Evolutionary conservation across 2,888 invertebrate species (phyloP).

Genomic region (Heterodera filipjevi): DNA sequence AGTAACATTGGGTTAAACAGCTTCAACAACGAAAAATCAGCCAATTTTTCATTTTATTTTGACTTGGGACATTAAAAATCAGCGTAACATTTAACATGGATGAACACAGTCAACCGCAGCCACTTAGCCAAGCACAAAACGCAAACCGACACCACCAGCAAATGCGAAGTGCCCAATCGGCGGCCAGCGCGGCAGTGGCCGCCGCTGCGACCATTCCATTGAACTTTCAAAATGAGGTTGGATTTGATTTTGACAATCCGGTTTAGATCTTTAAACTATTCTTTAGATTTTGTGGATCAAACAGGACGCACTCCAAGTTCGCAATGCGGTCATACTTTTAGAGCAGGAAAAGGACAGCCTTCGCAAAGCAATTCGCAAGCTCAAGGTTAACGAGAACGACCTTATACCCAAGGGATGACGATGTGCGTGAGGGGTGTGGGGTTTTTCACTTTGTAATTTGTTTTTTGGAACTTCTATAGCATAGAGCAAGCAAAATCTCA

Average conservation of each 20-base stretch:
- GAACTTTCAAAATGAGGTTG: constrained; percentile 27
- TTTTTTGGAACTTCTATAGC: no score
- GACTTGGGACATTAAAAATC: not conserved
- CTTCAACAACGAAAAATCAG: not conserved
- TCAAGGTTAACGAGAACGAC: constrained; percentile 52
- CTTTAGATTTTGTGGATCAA: constrained; percentile 39
- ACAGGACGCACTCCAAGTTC: constrained; percentile 44
- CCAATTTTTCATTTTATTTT: not conserved
- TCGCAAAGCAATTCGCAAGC: constrained; percentile 57
- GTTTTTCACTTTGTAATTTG: no score
- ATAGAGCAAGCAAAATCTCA: no score
- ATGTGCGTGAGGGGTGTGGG: no score
- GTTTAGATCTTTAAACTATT: not conserved
- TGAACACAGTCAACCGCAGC: constrained; percentile 26
- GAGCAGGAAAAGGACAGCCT: constrained; percentile 58
- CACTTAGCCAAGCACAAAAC: constrained; percentile 12
- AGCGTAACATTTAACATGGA: constrained; percentile 27
- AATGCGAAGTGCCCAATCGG: not conserved
- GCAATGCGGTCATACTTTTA: constrained; percentile 48
- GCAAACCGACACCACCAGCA: constrained; percentile 10
- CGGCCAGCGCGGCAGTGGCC: not conserved
- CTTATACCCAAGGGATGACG: no score
- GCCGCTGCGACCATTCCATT: constrained; percentile 1
- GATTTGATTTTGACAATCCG: not conserved
- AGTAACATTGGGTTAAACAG: constrained; percentile 22